Base-by-base conservation (phyloP, 2,888 invertebrate species). In the Lasioglossum oenotherae region DNA sequence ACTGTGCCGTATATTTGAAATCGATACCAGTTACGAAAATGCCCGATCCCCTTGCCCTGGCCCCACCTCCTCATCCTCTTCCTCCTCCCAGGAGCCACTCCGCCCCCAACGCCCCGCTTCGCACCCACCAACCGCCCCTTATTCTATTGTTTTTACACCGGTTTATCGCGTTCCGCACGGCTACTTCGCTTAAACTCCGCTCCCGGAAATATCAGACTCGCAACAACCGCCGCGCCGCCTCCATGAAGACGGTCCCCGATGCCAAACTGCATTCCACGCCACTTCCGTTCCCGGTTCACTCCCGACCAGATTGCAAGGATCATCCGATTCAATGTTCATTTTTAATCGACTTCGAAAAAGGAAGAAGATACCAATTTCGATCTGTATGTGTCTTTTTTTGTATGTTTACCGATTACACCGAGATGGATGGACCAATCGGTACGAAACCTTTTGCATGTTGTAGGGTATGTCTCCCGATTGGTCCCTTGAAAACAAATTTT, bases 11-110 rank as follows among this genome's bases (percentile, higher is more conserved):
- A 91, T 92, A 92, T 93, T 90, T 90, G 92, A 92, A 93, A 93
- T 93, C 93, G 88, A 93, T 93, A 93, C 89, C 91, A 89, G 92
- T 92, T 92, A 92, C 92, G 93, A 93, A 93, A 94, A 93, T 92
- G 92, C 23, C 72, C 19, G n/a, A n/a, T 10, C 44, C 44, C 64
- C 67, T 46, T 6, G 6, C 77, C 27, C n/a, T 38, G 8, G 19
- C 46, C 6, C 53, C 19, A 3, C 41, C 27, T n/a, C 23, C 44
- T 31, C 64, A 1, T n/a, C 60, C 16, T 53, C 49, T 5, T 49
- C 49, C 49, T 49, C 23, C 53, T 53, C n/a, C 3, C 53, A 53
- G n/a, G 53, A 53, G 53, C 53, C 23, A n/a, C 23, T n/a, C 53
- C 53, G 23, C 53, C 53, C 53, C 23, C 53, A 53, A 53, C 53